Evolutionary conservation across 2,797 vertebrate genomes (phyloP).

Genomic region (Eospalax fontanierii): DNA sequence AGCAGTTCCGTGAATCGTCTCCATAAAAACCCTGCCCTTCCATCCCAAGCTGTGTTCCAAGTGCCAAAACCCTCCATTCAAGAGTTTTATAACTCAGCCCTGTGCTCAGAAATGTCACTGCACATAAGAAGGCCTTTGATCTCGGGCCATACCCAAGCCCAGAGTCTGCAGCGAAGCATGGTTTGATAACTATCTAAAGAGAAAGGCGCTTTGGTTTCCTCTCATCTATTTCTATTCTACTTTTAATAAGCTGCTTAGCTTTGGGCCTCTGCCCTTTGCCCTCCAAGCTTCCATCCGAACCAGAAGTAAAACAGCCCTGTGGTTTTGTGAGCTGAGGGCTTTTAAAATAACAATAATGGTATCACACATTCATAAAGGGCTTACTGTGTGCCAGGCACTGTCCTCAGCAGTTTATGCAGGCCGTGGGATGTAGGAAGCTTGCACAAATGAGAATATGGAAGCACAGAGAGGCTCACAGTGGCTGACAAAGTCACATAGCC

Average conservation of each 20-base stretch:
- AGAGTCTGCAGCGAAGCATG: conserved; percentile 68
- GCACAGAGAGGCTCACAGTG: background rate
- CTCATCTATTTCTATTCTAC: conserved; percentile 75
- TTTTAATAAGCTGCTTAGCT: conserved; percentile 80
- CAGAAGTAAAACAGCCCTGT: conserved; percentile 58
- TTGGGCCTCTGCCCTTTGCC: conserved; percentile 74
- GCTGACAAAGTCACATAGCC: background rate
- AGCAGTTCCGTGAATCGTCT: conserved; percentile 78
- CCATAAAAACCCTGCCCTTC: conserved; percentile 81
- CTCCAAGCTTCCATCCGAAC: conserved; percentile 44
- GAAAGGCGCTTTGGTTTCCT: conserved; percentile 74
- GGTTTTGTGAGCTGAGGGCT: conserved; percentile 13
- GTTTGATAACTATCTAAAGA: conserved; percentile 79
- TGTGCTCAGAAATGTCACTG: conserved; percentile 82
- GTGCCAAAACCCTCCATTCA: conserved; percentile 84
- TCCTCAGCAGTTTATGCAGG: background rate
- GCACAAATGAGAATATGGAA: background rate
- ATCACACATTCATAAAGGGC: conserved; percentile 18
- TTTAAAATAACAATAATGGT: conserved; percentile 4
- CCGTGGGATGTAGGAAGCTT: background rate
- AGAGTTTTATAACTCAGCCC: conserved; percentile 81
- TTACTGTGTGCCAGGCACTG: background rate
- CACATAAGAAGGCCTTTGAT: conserved; percentile 82
- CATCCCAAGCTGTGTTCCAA: conserved; percentile 70
- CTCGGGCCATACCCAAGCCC: conserved; percentile 73